phyloP scores from a whole-genome alignment of 1,140 invertebrate species.

The Rhopalosiphum padi region DNA sequence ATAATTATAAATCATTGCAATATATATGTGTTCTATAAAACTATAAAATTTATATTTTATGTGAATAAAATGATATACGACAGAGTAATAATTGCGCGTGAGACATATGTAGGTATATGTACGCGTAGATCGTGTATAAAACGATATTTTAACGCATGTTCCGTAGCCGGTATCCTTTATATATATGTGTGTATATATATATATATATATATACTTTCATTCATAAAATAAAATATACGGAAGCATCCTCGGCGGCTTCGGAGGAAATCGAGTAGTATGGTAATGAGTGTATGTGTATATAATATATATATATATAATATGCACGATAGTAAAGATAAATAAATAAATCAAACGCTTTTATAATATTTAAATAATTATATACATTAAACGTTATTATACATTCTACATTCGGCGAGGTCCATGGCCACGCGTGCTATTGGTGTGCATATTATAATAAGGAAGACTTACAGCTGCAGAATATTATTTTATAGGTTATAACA shows the following conservation, averaged over 20 bases:
- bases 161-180: too few species aligned
- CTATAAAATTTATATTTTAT: background rate
- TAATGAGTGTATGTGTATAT: background rate
- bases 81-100: background rate
- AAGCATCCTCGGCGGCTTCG: background rate
- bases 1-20: background rate
- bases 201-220: background rate
- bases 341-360: constrained; percentile 3
- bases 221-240: background rate
- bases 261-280: background rate
- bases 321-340: background rate
- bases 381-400: background rate
- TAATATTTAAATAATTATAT: background rate
- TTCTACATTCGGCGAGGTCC: background rate
- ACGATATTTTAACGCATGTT: background rate
- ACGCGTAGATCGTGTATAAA: background rate
- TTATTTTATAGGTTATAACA: too few species aligned
- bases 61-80: constrained; percentile 11
- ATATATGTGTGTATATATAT: too few species aligned
- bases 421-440: background rate
- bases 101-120: background rate
- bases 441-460: background rate
- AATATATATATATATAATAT: background rate
- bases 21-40: background rate
- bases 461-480: background rate